Percentiles rank a stretch among this genome's conserved stretches.
Conservation (phyloP, 2,797 vertebrate genomes). For the Molossus alvarezi region DNA sequence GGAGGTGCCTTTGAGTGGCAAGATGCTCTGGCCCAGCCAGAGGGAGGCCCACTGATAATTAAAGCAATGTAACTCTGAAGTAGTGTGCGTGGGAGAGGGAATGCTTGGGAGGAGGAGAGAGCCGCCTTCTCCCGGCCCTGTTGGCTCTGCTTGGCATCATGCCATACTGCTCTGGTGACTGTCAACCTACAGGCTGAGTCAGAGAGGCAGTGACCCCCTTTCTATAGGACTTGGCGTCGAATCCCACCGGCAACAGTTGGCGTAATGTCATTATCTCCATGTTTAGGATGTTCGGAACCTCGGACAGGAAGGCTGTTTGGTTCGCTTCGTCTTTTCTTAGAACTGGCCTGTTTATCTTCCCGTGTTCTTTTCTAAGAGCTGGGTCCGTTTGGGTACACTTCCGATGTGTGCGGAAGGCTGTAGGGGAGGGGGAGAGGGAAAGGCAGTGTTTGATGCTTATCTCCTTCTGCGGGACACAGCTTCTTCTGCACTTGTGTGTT, state of each 20-base stretch:
- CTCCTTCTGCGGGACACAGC: neutral
- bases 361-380: neutral
- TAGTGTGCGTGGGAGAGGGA: accelerated
- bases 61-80: neutral
- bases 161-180: too few species aligned
- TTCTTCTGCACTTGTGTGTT: neutral
- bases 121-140: neutral
- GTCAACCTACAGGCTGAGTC: neutral
- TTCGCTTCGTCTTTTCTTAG: neutral
- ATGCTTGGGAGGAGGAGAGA: too few species aligned
- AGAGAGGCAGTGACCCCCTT: neutral
- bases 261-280: neutral
- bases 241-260: neutral
- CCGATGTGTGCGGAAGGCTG: neutral
- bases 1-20: conserved; percentile 20
- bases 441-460: neutral
- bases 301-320: neutral
- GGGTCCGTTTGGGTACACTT: neutral
- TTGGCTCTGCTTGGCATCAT: accelerated
- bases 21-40: neutral
- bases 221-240: neutral
- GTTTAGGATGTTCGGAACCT: neutral
- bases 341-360: neutral
- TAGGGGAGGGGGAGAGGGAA: neutral
- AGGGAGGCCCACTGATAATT: neutral